Conservation (phyloP, 2,888 invertebrate genomes). For the Ganaspis brasiliensis region DNA sequence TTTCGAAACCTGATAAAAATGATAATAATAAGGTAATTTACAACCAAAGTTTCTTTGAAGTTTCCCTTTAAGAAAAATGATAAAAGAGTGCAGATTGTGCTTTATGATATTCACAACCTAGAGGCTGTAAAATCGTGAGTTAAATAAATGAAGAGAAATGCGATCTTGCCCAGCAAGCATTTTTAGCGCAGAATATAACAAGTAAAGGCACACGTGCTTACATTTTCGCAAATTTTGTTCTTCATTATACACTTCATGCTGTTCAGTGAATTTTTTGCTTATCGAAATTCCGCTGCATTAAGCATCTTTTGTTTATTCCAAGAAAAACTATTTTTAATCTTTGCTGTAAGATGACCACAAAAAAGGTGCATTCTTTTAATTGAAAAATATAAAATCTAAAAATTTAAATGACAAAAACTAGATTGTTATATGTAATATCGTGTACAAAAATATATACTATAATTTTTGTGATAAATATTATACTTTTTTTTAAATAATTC, state of each 20-base stretch:
- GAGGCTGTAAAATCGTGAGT: slow-evolving; percentile 27
- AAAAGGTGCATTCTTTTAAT: too few species aligned
- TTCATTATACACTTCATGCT: not conserved
- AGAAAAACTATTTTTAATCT: slow-evolving; percentile 21
- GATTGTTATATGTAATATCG: not conserved
- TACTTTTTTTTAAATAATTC: not conserved
- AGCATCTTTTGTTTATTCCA: slow-evolving; percentile 30
- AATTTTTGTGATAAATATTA: too few species aligned
- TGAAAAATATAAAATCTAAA: not conserved
- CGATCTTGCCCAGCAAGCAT: slow-evolving; percentile 8
- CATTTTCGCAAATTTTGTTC: slow-evolving; percentile 18
- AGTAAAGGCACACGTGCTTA: slow-evolving; percentile 9
- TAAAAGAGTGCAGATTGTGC: not conserved
- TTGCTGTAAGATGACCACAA: not conserved
- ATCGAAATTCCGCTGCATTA: slow-evolving; percentile 8
- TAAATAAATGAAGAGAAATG: slow-evolving; percentile 17
- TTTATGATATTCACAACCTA: slow-evolving; percentile 17
- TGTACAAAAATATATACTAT: too few species aligned
- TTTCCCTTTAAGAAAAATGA: not conserved
- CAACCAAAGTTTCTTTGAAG: not conserved
- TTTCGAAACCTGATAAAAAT: slow-evolving; percentile 15
- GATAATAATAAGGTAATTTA: slow-evolving; percentile 10
- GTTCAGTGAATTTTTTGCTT: slow-evolving; percentile 10
- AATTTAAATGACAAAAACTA: not conserved
- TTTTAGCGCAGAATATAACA: not conserved